These are phyloP conservation scores for Paragorgia papillata DNA, from an alignment of 92 coral and sea anemone species.

Conservation along the genomic window DNA sequence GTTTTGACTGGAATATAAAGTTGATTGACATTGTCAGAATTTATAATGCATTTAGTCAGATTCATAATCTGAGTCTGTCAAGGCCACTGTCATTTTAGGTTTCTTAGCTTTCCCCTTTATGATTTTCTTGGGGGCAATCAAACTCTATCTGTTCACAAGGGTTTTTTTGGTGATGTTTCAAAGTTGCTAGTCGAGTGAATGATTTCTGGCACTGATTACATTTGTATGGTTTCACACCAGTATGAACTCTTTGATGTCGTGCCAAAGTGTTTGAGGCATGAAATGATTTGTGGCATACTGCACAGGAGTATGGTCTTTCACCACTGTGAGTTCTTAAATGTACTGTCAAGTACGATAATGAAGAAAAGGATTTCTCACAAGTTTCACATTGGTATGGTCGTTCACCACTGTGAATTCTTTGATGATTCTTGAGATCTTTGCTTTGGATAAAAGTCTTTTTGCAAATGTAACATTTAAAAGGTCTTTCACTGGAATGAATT, in stretches of 20 bases:
- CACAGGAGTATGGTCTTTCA: slow-evolving; percentile 23
- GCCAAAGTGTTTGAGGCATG: slow-evolving; percentile 3
- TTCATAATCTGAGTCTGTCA: too few relatives aligned
- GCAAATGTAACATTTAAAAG: slow-evolving; percentile 24
- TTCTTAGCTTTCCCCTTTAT: too few relatives aligned
- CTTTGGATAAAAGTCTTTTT: slow-evolving; percentile 24
- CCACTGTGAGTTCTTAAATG: slow-evolving; percentile 35
- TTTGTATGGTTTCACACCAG: slow-evolving; percentile 13
- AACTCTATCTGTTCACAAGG: too few relatives aligned
- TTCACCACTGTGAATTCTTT: slow-evolving; percentile 35
- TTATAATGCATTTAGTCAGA: too few relatives aligned
- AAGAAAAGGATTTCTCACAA: slow-evolving; percentile 17
- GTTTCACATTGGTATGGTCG: slow-evolving; percentile 29
- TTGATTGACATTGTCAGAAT: too few relatives aligned
- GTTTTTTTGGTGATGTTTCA: slow-evolving; percentile 4
- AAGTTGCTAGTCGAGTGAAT: slow-evolving; percentile 24
- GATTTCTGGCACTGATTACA: slow-evolving; percentile 7
- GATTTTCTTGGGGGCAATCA: too few relatives aligned
- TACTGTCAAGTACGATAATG: slow-evolving; percentile 34
- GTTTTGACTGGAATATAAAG: too few relatives aligned
- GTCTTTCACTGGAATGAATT: slow-evolving; percentile 20
- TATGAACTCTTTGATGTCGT: slow-evolving; percentile 23
- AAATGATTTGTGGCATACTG: slow-evolving; percentile 8
- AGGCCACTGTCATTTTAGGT: too few relatives aligned
- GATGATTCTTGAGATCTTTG: slow-evolving; percentile 24